phyloP scores from a whole-genome alignment of 2,888 invertebrate genomes.

The Agrochola circellaris region DNA sequence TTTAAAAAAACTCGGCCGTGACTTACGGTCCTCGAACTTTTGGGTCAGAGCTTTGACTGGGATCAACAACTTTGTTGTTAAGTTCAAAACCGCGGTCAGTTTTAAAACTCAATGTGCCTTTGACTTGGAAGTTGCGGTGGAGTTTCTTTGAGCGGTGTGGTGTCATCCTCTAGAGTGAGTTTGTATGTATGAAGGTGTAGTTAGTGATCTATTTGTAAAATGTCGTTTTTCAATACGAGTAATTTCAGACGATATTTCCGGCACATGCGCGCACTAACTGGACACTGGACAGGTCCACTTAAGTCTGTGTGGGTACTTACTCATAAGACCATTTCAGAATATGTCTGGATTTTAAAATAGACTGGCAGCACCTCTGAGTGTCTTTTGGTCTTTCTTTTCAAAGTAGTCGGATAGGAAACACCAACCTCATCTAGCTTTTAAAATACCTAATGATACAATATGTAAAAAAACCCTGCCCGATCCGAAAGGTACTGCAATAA shows the following conservation, averaged over 20 bases:
- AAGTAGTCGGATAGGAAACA: not conserved
- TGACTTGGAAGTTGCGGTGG: not conserved
- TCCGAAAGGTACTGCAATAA: no score
- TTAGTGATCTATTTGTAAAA: not conserved
- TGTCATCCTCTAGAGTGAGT: not conserved
- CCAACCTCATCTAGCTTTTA: not conserved
- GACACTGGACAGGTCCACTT: not conserved
- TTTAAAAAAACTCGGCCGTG: not conserved
- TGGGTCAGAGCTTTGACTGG: not conserved
- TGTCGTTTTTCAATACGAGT: not conserved
- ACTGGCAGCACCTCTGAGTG: not conserved
- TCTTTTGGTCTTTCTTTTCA: not conserved
- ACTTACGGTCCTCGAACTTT: constrained; percentile 19
- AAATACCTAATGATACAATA: not conserved
- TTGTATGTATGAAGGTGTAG: not conserved
- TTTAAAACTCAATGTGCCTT: constrained; percentile 30
- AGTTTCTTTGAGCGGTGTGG: not conserved
- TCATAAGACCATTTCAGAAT: not conserved
- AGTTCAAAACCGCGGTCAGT: constrained; percentile 28
- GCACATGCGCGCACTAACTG: no score
- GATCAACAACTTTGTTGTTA: constrained; percentile 38
- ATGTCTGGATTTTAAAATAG: not conserved
- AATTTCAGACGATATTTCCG: not conserved
- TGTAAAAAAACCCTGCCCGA: no score
- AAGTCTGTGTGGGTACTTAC: not conserved